These are phyloP conservation scores for Pedicia rivosa DNA, from an alignment of 2,888 invertebrate species.

Conservation along the genomic window DNA sequence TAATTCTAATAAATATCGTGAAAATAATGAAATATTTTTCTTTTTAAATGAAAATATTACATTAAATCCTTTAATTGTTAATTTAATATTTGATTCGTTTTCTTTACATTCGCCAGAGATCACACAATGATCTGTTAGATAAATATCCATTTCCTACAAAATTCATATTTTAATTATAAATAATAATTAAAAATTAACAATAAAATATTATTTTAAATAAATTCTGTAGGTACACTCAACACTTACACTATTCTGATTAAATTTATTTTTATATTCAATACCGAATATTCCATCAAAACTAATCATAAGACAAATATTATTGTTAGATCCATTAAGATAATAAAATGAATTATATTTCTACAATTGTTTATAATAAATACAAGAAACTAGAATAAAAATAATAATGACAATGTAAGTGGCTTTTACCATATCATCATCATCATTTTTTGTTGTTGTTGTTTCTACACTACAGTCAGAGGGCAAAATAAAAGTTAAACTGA, in stretches of 20 bases:
- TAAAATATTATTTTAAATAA: slow-evolving; percentile 22
- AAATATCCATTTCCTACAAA: slow-evolving; percentile 48
- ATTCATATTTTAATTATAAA: too few species aligned
- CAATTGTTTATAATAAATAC: neutral
- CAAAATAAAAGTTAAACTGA: too few species aligned
- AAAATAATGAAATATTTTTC: slow-evolving; percentile 34
- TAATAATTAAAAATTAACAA: too few species aligned
- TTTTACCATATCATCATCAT: too few species aligned
- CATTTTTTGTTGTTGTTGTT: too few species aligned
- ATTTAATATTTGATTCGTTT: slow-evolving; percentile 50
- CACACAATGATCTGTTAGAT: slow-evolving; percentile 55
- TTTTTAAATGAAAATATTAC: slow-evolving; percentile 64
- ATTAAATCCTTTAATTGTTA: slow-evolving; percentile 60
- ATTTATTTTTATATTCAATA: slow-evolving; percentile 51
- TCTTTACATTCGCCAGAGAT: slow-evolving; percentile 59
- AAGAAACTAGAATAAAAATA: neutral
- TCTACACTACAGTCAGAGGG: too few species aligned
- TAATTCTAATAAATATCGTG: too few species aligned
- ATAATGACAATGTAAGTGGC: too few species aligned
- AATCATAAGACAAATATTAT: slow-evolving; percentile 62
- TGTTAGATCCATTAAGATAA: slow-evolving; percentile 48
- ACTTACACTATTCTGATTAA: slow-evolving; percentile 36
- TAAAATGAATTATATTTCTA: slow-evolving; percentile 46
- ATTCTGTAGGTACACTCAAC: slow-evolving; percentile 13
- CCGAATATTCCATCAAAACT: slow-evolving; percentile 60